A percentile compares a stretch with the other conserved stretches of the same genome.
These are phyloP conservation scores for Drosophila mojavensis DNA, from an alignment of 1,140 invertebrate species.

Conservation along the genomic window DNA sequence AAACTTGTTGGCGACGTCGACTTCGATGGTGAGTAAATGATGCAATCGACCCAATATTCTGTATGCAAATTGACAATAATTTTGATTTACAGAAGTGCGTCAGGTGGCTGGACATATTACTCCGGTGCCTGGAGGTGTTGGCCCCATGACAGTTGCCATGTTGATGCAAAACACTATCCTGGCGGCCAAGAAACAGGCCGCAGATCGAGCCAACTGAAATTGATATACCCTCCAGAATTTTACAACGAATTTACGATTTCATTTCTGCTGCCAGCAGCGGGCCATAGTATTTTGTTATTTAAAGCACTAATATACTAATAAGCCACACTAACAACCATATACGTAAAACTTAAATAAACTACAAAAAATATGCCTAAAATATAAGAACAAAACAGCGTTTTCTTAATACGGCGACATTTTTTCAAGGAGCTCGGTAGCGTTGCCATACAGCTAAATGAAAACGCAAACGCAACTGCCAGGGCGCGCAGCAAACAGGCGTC, in stretches of 20 bases:
- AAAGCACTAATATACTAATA: slow-evolving; percentile 31
- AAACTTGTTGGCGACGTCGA: slow-evolving; percentile 95
- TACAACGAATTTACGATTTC: slow-evolving; percentile 24
- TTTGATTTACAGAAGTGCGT: slow-evolving; percentile 87
- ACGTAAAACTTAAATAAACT: slow-evolving; percentile 16
- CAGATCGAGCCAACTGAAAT: background rate
- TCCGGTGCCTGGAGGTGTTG: slow-evolving; percentile 94
- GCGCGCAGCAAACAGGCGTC: too few relatives aligned
- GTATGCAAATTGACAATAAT: background rate
- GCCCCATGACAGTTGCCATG: slow-evolving; percentile 96
- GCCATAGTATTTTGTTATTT: slow-evolving; percentile 72
- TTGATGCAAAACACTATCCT: slow-evolving; percentile 93
- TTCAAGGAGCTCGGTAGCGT: slow-evolving; percentile 6
- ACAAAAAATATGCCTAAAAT: slow-evolving; percentile 2
- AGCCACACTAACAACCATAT: slow-evolving; percentile 3
- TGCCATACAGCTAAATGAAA: slow-evolving; percentile 3
- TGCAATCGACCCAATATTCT: background rate
- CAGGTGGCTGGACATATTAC: slow-evolving; percentile 92
- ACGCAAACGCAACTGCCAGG: background rate
- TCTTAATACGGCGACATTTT: background rate
- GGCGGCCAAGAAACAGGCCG: slow-evolving; percentile 86
- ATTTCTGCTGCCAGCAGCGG: slow-evolving; percentile 12
- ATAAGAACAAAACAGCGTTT: background rate
- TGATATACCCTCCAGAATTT: background rate
- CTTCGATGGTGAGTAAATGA: slow-evolving; percentile 87